Conservation (phyloP, 92 coral and sea anemone species). For the Zoanthus solanderi region DNA sequence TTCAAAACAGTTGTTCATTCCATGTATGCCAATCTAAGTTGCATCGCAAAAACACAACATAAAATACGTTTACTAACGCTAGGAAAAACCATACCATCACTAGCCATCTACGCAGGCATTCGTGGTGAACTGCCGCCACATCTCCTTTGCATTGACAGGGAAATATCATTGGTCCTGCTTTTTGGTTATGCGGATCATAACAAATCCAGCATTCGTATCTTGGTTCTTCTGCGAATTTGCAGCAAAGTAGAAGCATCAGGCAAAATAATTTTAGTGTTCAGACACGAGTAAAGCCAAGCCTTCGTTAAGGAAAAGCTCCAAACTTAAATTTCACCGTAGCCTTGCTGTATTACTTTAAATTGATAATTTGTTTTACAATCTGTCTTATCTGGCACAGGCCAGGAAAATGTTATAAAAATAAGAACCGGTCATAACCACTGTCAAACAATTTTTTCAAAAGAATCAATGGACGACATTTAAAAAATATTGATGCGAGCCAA, state of each 20-base stretch:
- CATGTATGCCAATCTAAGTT: too few relatives aligned
- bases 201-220: conserved; percentile 95
- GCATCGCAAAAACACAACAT: background rate
- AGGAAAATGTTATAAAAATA: too few relatives aligned
- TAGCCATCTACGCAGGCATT: conserved; percentile 95
- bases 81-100: conserved; percentile 72
- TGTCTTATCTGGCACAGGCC: too few relatives aligned
- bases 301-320: too few relatives aligned
- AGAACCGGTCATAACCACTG: too few relatives aligned
- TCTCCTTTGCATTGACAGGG: conserved; percentile 97
- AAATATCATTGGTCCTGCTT: conserved; percentile 92
- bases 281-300: background rate
- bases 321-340: too few relatives aligned
- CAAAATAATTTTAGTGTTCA: background rate
- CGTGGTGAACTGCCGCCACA: conserved; percentile 97
- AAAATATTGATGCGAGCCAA: too few relatives aligned
- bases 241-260: background rate
- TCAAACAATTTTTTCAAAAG: too few relatives aligned
- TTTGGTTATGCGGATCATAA: conserved; percentile 80
- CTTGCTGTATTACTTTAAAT: too few relatives aligned
- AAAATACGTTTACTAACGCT: background rate
- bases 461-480: too few relatives aligned
- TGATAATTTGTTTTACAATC: too few relatives aligned
- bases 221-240: conserved; percentile 53
- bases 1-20: too few relatives aligned